Evolutionary conservation across 2,888 invertebrate genomes (phyloP).

Genomic region (Saturnia pavonia): DNA sequence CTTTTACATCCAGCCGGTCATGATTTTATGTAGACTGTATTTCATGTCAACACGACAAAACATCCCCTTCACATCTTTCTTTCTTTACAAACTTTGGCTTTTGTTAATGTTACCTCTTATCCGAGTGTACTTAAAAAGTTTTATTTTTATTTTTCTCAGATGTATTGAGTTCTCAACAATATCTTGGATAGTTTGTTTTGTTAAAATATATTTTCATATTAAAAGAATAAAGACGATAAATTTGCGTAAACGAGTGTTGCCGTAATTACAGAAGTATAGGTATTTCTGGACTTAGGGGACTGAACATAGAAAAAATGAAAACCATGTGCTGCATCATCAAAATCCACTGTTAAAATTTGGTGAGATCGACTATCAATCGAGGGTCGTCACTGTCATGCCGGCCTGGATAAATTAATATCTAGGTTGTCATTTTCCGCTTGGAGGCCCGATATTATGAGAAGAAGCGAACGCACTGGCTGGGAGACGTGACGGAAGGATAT

Average conservation of each 20-base stretch:
- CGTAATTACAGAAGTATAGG: neutral
- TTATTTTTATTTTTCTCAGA: slow-evolving; percentile 17
- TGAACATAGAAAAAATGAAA: neutral
- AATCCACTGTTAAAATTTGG: no score
- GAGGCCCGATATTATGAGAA: no score
- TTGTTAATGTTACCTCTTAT: slow-evolving; percentile 11
- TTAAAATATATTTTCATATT: neutral
- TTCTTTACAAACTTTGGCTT: slow-evolving; percentile 21
- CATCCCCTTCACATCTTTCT: slow-evolving; percentile 25
- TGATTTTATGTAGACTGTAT: slow-evolving; percentile 40
- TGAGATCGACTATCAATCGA: no score
- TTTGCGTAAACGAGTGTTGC: neutral
- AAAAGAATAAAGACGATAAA: slow-evolving; percentile 1
- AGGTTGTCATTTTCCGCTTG: no score
- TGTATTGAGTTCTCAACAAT: neutral
- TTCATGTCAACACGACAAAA: slow-evolving; percentile 37
- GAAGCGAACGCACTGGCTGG: no score
- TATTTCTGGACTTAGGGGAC: neutral
- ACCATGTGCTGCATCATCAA: neutral
- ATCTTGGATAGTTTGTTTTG: neutral
- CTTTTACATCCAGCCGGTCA: slow-evolving; percentile 38
- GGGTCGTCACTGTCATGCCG: no score
- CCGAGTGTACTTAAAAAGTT: slow-evolving; percentile 16
- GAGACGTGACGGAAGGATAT: no score
- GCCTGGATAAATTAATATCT: no score